These are phyloP conservation scores for Drosophila arizonae DNA, from an alignment of 1,140 invertebrate genomes.

Conservation along the genomic window DNA sequence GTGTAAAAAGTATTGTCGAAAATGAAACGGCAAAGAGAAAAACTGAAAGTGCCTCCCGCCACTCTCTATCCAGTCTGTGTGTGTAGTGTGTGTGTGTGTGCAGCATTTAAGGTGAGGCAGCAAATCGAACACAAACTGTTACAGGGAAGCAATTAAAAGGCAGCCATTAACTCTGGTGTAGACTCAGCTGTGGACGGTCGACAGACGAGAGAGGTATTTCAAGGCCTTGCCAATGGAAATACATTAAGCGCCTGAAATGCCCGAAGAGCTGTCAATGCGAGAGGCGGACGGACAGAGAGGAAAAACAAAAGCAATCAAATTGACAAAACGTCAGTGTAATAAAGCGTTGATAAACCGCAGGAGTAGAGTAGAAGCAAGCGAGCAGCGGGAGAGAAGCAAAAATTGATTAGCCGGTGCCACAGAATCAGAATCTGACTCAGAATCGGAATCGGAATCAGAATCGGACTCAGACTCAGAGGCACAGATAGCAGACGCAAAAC, in stretches of 20 bases:
- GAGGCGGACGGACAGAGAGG: neutral
- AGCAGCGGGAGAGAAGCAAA: slow-evolving; percentile 30
- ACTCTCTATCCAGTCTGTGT: neutral
- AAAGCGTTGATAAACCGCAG: slow-evolving; percentile 81
- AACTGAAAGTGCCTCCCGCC: slow-evolving; percentile 51
- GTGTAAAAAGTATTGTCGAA: neutral
- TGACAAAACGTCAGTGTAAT: slow-evolving; percentile 81
- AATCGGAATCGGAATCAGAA: slow-evolving; percentile 4
- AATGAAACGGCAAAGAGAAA: neutral
- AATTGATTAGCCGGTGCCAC: slow-evolving; percentile 65
- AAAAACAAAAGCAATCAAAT: slow-evolving; percentile 81
- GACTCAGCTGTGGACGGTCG: slow-evolving; percentile 22
- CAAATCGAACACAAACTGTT: slow-evolving; percentile 41
- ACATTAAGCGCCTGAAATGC: slow-evolving; percentile 44
- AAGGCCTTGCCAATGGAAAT: slow-evolving; percentile 60
- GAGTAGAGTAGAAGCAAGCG: slow-evolving; percentile 30
- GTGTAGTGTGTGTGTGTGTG: neutral
- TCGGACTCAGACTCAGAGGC: slow-evolving; percentile 9
- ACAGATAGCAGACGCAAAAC: slow-evolving; percentile 35
- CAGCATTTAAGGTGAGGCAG: slow-evolving; percentile 43
- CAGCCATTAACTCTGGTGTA: slow-evolving; percentile 57
- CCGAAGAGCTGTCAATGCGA: slow-evolving; percentile 35
- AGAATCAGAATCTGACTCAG: slow-evolving; percentile 13
- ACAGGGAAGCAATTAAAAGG: slow-evolving; percentile 58
- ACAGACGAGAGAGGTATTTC: slow-evolving; percentile 56